Evolutionary conservation across 1,140 invertebrate genomes (phyloP), one percentile per base, ranked within the genome.

Genomic region (Sminthurides bifidus): DNA sequence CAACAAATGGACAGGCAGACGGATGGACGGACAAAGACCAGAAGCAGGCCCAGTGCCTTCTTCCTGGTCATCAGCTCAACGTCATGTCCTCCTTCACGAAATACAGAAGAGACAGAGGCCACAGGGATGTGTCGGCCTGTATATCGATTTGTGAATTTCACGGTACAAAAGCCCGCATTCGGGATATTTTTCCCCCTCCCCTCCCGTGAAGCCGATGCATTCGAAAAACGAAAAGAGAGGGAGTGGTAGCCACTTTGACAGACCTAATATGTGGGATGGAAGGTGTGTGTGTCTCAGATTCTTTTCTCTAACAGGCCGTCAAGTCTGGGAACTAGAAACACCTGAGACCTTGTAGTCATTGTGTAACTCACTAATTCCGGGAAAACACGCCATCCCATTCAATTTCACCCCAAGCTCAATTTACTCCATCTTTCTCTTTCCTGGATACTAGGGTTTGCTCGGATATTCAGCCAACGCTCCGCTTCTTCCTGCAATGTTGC

Each of bases 311-410:
- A 19, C 52, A 31, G 19, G 24, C 30, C 30, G 41, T 52, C 37
- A 46, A 54, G 51, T 38, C 58, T 60, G 58, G 50, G 58, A 60
- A 60, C 54, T 27, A 49, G 19, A 49, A 19, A 55, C 58, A 60
- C 58, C 58, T 60, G 58, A 60, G 58, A 60, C 58, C 52, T 54
- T 52, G 56, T 60, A 51, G 56, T 56, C 48, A 60, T 56, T 48
- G 54, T 56, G 55, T 49, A 57, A 57, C 55, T 40, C 45, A 49
- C 45, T 56, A 57, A 57, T 45, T 57, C 49, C 27, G 45, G 37
- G 38, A 51, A 52, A 52, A 57, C 55, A 57, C 55, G 55, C 55
- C 23, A 51, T 27, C 12, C 48, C 53, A 38, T 54, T 54, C 53
- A 54, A 54, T 49, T 56, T 49, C 46, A 40, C 38, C 51, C 38